Percentiles rank a stretch among this genome's conserved stretches.
Evolutionary conservation across 23 tunicate species (phyloP).

Genomic region (Trididemnum clinides): DNA sequence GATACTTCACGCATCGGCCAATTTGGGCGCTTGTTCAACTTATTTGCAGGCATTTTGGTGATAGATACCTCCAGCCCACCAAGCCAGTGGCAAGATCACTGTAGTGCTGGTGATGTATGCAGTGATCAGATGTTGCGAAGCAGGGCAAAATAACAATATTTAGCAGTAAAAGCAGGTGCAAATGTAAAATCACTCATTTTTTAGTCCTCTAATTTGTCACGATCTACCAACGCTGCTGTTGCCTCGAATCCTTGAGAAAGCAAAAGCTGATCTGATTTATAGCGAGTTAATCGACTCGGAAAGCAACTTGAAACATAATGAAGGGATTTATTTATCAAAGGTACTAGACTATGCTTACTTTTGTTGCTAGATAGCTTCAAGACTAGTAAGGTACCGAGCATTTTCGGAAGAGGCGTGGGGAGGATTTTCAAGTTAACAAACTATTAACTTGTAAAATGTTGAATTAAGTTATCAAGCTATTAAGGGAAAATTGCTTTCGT

Average conservation of each 20-base stretch:
- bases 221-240: constrained; percentile 26
- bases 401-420: too few relatives aligned
- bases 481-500: too few relatives aligned
- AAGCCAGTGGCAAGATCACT: not conserved
- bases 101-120: not conserved
- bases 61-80: too few relatives aligned
- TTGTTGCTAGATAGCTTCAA: too few relatives aligned
- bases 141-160: not conserved
- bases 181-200: not conserved
- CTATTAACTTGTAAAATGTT: too few relatives aligned
- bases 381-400: too few relatives aligned
- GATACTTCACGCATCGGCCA: too few relatives aligned
- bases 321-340: constrained; percentile 55
- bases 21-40: too few relatives aligned
- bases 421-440: too few relatives aligned
- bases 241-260: constrained; percentile 54
- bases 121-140: not conserved
- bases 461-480: too few relatives aligned
- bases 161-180: not conserved
- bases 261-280: constrained; percentile 63
- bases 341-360: too few relatives aligned
- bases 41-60: too few relatives aligned
- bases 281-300: constrained; percentile 54
- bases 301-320: constrained; percentile 33
- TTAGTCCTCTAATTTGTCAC: not conserved